phyloP scores from a whole-genome alignment of 2,797 vertebrate species.

The Rhynchonycteris naso region DNA sequence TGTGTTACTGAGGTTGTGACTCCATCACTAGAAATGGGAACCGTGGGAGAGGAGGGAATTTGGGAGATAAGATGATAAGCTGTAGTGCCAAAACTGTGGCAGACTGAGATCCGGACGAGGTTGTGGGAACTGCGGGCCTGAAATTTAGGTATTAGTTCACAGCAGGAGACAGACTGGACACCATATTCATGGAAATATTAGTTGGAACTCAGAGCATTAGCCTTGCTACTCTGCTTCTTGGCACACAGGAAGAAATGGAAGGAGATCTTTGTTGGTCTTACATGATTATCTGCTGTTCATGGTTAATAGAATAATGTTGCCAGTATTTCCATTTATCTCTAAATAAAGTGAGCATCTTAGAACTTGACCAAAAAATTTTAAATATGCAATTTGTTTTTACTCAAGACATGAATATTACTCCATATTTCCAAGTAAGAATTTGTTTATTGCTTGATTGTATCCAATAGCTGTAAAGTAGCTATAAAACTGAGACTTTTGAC shows the following conservation, averaged over 20 bases:
- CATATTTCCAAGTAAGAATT: not conserved
- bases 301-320: not conserved
- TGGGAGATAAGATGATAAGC: not conserved
- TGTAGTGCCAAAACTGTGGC: not conserved
- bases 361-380: not conserved
- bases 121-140: not conserved
- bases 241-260: not conserved
- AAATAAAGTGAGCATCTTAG: not conserved
- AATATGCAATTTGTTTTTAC: not conserved
- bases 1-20: not conserved
- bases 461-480: not conserved
- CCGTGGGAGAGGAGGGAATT: not conserved
- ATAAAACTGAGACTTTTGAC: not conserved
- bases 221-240: not conserved
- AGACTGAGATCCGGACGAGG: not conserved
- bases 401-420: not conserved
- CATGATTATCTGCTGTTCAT: not conserved
- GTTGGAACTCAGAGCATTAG: not conserved
- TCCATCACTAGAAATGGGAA: not conserved
- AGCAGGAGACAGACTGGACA: not conserved
- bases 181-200: not conserved
- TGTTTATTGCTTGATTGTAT: not conserved
- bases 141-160: not conserved
- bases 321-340: not conserved
- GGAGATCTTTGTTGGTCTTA: not conserved